These are phyloP conservation scores for Pterois miles DNA, from an alignment of 2,797 vertebrate genomes.

Conservation along the genomic window DNA sequence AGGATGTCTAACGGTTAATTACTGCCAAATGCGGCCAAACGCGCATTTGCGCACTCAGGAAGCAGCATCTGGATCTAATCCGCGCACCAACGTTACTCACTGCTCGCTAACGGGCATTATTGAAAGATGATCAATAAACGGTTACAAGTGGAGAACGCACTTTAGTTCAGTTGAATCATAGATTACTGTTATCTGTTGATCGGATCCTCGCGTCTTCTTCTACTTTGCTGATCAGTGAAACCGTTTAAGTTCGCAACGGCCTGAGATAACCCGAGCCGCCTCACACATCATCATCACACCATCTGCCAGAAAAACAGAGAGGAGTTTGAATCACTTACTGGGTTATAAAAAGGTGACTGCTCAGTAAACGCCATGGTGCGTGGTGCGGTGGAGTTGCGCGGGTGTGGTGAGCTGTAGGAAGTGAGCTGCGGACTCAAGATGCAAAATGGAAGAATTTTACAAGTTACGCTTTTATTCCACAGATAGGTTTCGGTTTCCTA, in stretches of 20 bases:
- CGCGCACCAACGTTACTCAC: too few species aligned
- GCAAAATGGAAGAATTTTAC: not conserved
- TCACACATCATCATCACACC: too few species aligned
- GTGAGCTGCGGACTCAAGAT: not conserved
- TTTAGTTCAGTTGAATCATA: not conserved
- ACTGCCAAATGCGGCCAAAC: too few species aligned
- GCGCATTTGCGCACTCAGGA: too few species aligned
- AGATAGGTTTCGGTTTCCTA: slow-evolving; percentile 12
- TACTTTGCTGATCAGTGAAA: not conserved
- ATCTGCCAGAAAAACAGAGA: not conserved
- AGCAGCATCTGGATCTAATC: too few species aligned
- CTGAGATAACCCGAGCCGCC: not conserved
- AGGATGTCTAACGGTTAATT: too few species aligned
- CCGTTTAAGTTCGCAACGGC: too few species aligned
- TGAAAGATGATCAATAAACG: not conserved
- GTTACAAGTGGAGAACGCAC: not conserved
- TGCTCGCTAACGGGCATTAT: not conserved
- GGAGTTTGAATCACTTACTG: slow-evolving; percentile 63
- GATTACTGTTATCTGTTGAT: not conserved
- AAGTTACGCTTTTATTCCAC: accelerated
- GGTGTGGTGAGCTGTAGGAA: not conserved
- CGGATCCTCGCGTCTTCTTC: not conserved
- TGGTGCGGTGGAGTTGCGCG: accelerated
- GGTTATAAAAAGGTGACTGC: slow-evolving; percentile 77
- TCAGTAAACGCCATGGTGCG: slow-evolving; percentile 66